Evolutionary conservation across 2,888 invertebrate species (phyloP).

Genomic region (Idaea biselata): DNA sequence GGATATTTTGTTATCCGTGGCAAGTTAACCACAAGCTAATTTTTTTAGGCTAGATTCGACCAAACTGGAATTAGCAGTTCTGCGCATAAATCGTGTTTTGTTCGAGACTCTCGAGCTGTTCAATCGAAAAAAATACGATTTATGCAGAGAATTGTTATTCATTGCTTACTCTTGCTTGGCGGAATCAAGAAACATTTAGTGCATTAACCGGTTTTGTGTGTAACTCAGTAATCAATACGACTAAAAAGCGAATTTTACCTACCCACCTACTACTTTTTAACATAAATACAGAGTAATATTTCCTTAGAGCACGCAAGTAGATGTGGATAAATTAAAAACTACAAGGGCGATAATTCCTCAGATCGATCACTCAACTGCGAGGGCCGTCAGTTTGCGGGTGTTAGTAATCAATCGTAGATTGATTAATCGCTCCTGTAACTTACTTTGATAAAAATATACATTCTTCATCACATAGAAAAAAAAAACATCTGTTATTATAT

Average conservation of each 20-base stretch:
- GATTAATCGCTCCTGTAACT: constrained; percentile 35
- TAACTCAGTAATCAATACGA: no score
- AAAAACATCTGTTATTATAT: no score
- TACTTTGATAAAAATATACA: constrained; percentile 14
- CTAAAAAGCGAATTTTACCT: no score
- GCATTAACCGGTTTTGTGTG: no score
- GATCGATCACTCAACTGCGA: constrained; percentile 35
- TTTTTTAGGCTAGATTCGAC: no score
- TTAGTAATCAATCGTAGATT: constrained; percentile 31
- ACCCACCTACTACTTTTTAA: background rate
- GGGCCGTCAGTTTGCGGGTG: constrained; percentile 33
- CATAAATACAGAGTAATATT: background rate
- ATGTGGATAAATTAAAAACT: constrained; percentile 21
- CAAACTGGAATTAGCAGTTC: no score
- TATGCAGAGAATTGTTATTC: no score
- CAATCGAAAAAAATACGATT: no score
- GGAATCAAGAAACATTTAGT: no score
- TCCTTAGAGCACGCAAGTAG: constrained; percentile 2
- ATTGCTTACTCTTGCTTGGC: no score
- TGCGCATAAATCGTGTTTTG: no score
- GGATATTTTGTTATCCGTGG: background rate
- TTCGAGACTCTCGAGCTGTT: no score
- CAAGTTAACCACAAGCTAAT: background rate
- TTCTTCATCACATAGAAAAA: constrained; percentile 14
- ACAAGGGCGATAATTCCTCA: constrained; percentile 30